These are phyloP conservation scores for Crotophaga sulcirostris DNA, from an alignment of 2,113 vertebrate genomes.

Conservation along the genomic window DNA sequence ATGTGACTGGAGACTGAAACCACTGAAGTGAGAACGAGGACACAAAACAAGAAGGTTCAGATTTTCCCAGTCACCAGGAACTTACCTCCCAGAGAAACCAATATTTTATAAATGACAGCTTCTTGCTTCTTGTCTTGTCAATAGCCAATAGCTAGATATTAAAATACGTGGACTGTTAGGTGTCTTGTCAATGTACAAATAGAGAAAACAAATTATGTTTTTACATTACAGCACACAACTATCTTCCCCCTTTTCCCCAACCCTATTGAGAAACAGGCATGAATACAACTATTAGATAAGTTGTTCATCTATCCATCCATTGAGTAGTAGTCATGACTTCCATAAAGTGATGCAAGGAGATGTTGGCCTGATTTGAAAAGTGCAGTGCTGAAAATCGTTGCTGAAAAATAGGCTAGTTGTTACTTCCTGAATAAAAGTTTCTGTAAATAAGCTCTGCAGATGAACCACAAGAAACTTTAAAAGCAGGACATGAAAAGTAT, in stretches of 20 bases:
- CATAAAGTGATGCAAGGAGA: neutral
- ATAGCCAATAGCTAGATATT: neutral
- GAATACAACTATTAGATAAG: neutral
- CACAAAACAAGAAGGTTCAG: neutral
- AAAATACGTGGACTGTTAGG: neutral
- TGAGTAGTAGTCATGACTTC: neutral
- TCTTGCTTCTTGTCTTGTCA: neutral
- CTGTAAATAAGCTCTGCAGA: neutral
- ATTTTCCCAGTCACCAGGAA: neutral
- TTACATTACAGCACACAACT: neutral
- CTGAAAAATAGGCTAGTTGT: neutral
- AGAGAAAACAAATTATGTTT: neutral
- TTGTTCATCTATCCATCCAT: neutral
- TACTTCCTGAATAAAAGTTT: neutral
- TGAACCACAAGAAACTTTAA: neutral
- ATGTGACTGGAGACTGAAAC: neutral
- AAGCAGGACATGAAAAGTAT: neutral
- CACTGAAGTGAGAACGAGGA: neutral
- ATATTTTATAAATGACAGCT: neutral
- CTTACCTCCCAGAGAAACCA: neutral
- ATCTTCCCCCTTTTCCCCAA: accelerated
- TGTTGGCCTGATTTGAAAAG: neutral
- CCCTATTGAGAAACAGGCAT: neutral
- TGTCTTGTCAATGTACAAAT: neutral
- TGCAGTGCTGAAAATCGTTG: neutral